Percentiles rank a stretch among this genome's conserved stretches.
These are phyloP conservation scores for Steinernema carpocapsae DNA, from an alignment of 2,888 invertebrate species.

Conservation along the genomic window DNA sequence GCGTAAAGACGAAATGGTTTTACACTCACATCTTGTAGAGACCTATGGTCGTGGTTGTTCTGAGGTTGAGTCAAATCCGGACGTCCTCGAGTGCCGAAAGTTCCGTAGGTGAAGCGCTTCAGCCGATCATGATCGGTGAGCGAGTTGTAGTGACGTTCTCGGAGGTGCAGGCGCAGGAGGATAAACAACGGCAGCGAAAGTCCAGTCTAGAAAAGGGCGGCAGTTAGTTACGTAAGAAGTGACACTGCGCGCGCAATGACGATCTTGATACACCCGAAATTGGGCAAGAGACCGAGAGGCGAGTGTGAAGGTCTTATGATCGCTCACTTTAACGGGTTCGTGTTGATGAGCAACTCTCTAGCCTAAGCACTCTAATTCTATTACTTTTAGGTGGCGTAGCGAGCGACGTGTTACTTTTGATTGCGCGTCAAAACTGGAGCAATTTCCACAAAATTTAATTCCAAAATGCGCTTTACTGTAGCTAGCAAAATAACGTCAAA, in stretches of 20 bases:
- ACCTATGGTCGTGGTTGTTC: neutral
- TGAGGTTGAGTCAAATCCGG: conserved; percentile 12
- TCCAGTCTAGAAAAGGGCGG: conserved; percentile 48
- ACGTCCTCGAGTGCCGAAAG: conserved; percentile 46
- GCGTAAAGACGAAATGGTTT: neutral
- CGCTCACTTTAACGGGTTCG: neutral
- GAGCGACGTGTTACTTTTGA: no score
- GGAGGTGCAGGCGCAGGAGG: conserved; percentile 61
- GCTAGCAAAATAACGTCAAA: no score
- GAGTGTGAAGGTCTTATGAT: conserved; percentile 1
- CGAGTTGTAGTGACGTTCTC: conserved; percentile 61
- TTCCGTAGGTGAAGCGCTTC: conserved; percentile 60
- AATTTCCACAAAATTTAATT: no score
- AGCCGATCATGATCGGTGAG: conserved; percentile 59
- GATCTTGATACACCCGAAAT: conserved; percentile 21
- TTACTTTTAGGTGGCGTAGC: neutral
- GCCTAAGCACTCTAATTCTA: conserved; percentile 1
- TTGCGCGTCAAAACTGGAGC: no score
- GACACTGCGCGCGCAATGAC: neutral
- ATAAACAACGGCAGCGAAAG: conserved; percentile 68
- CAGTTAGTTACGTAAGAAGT: neutral
- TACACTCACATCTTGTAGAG: neutral
- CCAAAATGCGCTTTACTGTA: no score
- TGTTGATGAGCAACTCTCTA: neutral
- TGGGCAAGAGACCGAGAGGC: conserved; percentile 16